Base-by-base conservation (phyloP, 1,140 invertebrate genomes). In the Melanaphis sacchari region DNA sequence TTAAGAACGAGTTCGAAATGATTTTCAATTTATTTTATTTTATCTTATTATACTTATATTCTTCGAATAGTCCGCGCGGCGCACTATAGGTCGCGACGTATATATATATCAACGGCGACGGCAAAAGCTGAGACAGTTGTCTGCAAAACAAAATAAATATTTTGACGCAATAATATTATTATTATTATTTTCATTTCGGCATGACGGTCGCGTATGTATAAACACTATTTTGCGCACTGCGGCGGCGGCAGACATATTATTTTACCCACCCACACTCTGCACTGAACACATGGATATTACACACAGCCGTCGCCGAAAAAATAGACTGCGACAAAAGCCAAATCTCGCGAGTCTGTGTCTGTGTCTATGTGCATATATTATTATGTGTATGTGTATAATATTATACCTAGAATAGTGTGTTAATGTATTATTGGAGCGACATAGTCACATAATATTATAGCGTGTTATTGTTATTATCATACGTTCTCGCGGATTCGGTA, bases 211-310 rank as follows among this genome's bases (percentile, higher is more conserved):
- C 6, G 84, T 31, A 26, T 43, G 40, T 43, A 85, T 31, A 84
- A 15, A 85, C 40, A 85, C 41, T 8, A 31, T 88, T 88, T 88
- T 88, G 43, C 85, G 85, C 85, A 88, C 41, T 88, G 85, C 85
- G 85, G 38, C 43, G 11, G 31, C 15, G 26, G 40, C 22, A 11
- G 54, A 59, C 31, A 76, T 76, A 66, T 76, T 76, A 76, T 76
- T 76, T 76, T 31, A 43, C 15, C 46, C 15, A 43, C 15, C 46
- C 15, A 0, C 18, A 31, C 15, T 18, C 41, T 43, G 11, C 38
- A 18, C 84, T 24, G 41, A 46, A 46, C 85, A 36, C 85, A 43
- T 2, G 85, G 49, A 88, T 88, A 88, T 88, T n/a, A 46, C 43
- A 18, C 43, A n/a, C 43, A 36, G 82, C 38, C 82, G 38, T 84